Conservation (phyloP, 2,113 vertebrate species). For the Daphoenositta chrysoptera region DNA sequence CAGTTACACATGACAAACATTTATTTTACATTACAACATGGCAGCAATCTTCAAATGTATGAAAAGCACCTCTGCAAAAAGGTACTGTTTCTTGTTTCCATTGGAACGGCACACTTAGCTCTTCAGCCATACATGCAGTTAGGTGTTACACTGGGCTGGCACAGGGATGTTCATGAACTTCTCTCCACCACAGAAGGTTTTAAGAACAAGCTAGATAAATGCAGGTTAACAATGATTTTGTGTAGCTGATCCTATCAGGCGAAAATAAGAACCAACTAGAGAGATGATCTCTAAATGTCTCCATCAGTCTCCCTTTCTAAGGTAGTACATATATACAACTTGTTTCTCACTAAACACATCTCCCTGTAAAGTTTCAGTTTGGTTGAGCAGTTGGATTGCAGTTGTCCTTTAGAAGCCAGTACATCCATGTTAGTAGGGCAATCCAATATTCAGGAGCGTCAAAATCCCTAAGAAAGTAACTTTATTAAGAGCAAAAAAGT, state of each 20-base stretch:
- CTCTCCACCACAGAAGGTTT: background rate
- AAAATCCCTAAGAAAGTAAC: background rate
- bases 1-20: background rate
- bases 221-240: background rate
- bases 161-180: background rate
- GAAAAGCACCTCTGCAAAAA: background rate
- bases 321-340: background rate
- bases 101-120: background rate
- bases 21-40: background rate
- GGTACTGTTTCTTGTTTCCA: background rate
- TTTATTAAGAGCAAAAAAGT: background rate
- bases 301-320: background rate
- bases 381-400: background rate
- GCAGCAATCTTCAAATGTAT: background rate
- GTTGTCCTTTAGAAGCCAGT: background rate
- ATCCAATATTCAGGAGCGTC: background rate
- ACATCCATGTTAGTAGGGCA: background rate
- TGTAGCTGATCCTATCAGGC: background rate
- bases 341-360: background rate
- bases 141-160: background rate
- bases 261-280: rapidly evolving
- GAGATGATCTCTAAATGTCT: background rate
- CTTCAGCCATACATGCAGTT: background rate
- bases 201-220: background rate
- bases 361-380: background rate